A percentile compares a stretch with the other conserved stretches of the same genome.
These are phyloP conservation scores for Genyomyrus donnyi DNA, from an alignment of 2,113 vertebrate genomes.

Conservation along the genomic window DNA sequence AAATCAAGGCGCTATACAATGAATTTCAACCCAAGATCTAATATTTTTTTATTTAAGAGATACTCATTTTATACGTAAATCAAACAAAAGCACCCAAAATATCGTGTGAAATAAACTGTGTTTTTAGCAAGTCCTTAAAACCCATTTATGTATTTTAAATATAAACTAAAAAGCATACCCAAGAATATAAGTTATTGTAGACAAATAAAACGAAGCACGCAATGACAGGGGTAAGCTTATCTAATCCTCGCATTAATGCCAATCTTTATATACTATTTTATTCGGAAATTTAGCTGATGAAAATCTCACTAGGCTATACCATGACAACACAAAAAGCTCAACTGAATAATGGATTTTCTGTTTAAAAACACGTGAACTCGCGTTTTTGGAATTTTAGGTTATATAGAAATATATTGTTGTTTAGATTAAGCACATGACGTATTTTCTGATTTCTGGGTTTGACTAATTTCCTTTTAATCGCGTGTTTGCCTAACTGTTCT, in stretches of 20 bases:
- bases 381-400: neutral
- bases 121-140: neutral
- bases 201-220: neutral
- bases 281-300: neutral
- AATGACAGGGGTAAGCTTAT: neutral
- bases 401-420: neutral
- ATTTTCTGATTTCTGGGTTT: neutral
- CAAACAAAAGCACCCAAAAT: neutral
- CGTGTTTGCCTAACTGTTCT: neutral
- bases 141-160: neutral
- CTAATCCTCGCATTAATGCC: neutral
- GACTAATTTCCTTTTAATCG: neutral
- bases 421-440: neutral
- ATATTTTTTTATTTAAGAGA: neutral
- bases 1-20: neutral
- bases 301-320: neutral
- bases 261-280: neutral
- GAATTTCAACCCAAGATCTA: neutral
- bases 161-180: neutral
- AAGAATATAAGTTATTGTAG: neutral
- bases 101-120: neutral
- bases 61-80: neutral
- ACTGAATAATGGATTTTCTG: neutral
- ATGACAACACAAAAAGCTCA: neutral
- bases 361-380: neutral